These are phyloP conservation scores for Eupithecia abbreviata DNA, from an alignment of 2,888 invertebrate species.

Conservation along the genomic window DNA sequence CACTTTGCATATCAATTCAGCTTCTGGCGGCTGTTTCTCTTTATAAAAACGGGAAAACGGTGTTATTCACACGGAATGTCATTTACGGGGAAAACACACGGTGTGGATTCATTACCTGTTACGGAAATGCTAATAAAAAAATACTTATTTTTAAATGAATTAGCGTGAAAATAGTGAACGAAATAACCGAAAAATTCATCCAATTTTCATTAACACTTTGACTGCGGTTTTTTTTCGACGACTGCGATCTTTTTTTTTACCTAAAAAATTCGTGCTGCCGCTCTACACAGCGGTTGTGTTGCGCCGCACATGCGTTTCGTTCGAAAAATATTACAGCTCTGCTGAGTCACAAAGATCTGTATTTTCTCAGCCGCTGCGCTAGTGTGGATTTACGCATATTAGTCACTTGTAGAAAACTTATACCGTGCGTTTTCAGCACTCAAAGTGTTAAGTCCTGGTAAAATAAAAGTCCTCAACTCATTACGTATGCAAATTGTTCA, in stretches of 20 bases:
- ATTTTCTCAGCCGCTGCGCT: too few relatives aligned
- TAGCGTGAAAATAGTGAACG: neutral
- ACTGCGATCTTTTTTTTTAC: too few relatives aligned
- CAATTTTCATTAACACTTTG: neutral
- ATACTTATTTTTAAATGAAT: neutral
- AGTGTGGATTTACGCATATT: too few relatives aligned
- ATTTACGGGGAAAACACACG: conserved; percentile 8
- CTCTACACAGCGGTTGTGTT: too few relatives aligned
- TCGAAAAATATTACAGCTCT: too few relatives aligned
- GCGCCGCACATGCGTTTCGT: too few relatives aligned
- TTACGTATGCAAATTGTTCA: neutral
- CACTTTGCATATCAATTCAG: conserved; percentile 43
- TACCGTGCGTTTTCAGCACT: too few relatives aligned
- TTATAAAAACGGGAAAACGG: conserved; percentile 29
- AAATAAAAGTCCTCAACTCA: neutral
- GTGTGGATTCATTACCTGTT: neutral
- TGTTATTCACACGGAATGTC: conserved; percentile 31
- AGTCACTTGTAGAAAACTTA: too few relatives aligned
- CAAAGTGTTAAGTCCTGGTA: too few relatives aligned
- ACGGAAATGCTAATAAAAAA: neutral
- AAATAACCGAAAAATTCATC: neutral
- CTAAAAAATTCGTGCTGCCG: too few relatives aligned
- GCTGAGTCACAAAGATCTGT: too few relatives aligned
- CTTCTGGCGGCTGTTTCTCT: conserved; percentile 25
- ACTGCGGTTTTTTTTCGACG: too few relatives aligned